These are phyloP conservation scores for Helobdella robusta DNA, from an alignment of 2,888 invertebrate species.

Conservation along the genomic window DNA sequence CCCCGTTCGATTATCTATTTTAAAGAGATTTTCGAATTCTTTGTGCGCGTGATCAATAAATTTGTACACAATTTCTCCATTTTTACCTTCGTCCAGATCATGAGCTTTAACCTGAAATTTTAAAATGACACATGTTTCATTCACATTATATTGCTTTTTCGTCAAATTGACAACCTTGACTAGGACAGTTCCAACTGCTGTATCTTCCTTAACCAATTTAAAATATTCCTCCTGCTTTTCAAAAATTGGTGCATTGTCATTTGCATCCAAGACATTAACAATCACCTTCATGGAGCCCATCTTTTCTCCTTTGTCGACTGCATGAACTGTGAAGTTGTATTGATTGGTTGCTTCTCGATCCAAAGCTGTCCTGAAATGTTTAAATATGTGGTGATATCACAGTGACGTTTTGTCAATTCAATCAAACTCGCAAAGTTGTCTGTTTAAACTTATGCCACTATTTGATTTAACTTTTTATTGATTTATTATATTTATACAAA, in stretches of 20 bases:
- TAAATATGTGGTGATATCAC: neutral
- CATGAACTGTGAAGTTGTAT: conserved; percentile 31
- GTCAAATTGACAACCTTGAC: neutral
- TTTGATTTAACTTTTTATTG: too few species aligned
- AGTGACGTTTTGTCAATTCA: neutral
- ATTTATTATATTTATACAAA: neutral
- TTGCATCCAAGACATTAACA: conserved; percentile 28
- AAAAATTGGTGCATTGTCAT: conserved; percentile 20
- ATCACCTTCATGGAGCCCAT: conserved; percentile 32
- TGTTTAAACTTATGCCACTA: too few species aligned
- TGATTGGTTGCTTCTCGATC: conserved; percentile 32
- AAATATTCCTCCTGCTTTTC: neutral
- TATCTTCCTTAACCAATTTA: conserved; percentile 8
- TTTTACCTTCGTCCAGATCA: conserved; percentile 33
- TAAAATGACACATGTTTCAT: neutral
- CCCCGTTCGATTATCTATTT: neutral
- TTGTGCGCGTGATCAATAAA: conserved; percentile 30
- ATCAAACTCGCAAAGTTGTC: too few species aligned
- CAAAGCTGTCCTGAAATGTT: conserved; percentile 19
- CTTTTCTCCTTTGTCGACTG: conserved; percentile 32
- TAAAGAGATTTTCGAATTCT: conserved; percentile 4
- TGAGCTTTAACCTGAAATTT: conserved; percentile 31
- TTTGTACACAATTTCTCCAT: conserved; percentile 33
- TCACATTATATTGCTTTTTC: too few species aligned
- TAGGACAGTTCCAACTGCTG: neutral